Evolutionary conservation across 2,113 vertebrate species (phyloP).

Genomic region (Mormyrus lacerda): DNA sequence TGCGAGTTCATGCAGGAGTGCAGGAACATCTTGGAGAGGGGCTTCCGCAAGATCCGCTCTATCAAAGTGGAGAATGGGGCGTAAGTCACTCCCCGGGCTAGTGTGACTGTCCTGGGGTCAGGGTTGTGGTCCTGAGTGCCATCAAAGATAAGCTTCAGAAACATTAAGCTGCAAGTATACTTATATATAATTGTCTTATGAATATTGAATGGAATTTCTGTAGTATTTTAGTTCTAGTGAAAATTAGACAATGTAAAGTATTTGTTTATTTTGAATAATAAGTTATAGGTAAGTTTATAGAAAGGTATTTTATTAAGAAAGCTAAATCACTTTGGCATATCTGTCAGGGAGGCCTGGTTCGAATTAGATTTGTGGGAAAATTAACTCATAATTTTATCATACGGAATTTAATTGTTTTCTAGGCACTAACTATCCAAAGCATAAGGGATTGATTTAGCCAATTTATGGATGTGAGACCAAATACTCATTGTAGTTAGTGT

Average conservation of each 20-base stretch:
- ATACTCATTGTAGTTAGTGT: neutral
- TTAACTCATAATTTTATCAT: neutral
- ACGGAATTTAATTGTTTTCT: neutral
- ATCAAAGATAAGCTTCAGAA: neutral
- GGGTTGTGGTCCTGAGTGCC: neutral
- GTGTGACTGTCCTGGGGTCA: neutral
- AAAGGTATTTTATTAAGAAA: too few relatives aligned
- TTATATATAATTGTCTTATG: neutral
- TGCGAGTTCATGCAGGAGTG: slow-evolving; percentile 89
- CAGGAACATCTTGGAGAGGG: slow-evolving; percentile 84
- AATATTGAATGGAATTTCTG: neutral
- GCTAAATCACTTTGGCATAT: neutral
- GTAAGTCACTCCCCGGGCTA: slow-evolving; percentile 62
- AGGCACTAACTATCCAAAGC: neutral
- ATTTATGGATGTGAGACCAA: neutral
- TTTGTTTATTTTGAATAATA: neutral
- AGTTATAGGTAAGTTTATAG: neutral
- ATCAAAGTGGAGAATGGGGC: slow-evolving; percentile 88
- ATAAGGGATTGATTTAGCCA: neutral
- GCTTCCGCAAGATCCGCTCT: slow-evolving; percentile 89
- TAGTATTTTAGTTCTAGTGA: neutral
- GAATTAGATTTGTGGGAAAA: neutral
- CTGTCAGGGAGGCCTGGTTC: neutral
- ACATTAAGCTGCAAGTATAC: neutral
- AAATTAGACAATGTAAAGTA: neutral